Base-by-base conservation (phyloP, 1,140 invertebrate genomes). In the Ericerus pela region DNA sequence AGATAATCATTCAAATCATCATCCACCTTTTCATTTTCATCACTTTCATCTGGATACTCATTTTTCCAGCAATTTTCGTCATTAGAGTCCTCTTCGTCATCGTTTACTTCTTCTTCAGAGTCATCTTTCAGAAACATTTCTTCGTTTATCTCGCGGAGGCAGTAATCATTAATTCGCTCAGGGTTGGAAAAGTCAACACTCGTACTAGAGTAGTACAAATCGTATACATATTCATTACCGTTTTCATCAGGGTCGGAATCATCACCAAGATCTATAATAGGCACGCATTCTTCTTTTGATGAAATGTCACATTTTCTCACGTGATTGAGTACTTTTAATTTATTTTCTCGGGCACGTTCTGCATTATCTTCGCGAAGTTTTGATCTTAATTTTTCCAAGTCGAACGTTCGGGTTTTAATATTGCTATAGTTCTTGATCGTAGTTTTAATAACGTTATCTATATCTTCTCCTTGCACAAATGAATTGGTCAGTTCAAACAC, bases 1-100 rank as follows among this genome's bases (percentile, higher is more conserved):
- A 47, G 2, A 3, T 10, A 3, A 10, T 47, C 16, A 47, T 24
- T 5, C 2, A 24, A 18, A 5, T 47, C 41, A 10, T 47, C 41
- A n/a, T n/a, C n/a, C n/a, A n/a, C n/a, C n/a, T n/a, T n/a, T n/a
- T n/a, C n/a, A n/a, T n/a, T n/a, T 20, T 47, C 37, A 16, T 41
- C 20, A 47, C 41, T 47, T 60, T 64, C 64, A 60, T 67, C 66
- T 20, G 65, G 65, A 58, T 68, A 66, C 59, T 68, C 65, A 62
- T 68, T 67, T 43, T 62, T 54, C 64, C 65, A 66, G 53, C 66
- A 63, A 52, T 64, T 62, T 59, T 68, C 66, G 61, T 67, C 66
- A 60, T 68, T 67, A 6, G 65, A 66, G 60, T 67, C 66, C 51
- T 68, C 66, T 10, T 66, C 65, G 56, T 63, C 61, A 53, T 65